phyloP scores from a whole-genome alignment of 2,888 invertebrate genomes.

The Scaptodrosophila latifasciaeformis region DNA sequence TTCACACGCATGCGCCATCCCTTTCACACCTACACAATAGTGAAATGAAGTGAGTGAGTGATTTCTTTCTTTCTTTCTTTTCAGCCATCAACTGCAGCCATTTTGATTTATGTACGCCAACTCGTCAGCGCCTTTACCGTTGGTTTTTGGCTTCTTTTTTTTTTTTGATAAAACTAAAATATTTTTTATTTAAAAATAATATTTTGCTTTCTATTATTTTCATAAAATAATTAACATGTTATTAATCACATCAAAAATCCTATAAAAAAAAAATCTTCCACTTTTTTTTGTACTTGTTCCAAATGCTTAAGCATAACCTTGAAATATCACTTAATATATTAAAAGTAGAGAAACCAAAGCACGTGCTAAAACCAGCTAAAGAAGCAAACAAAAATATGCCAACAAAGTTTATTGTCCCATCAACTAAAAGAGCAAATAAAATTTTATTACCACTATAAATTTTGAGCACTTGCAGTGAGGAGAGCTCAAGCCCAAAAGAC shows the following conservation, averaged over 20 bases:
- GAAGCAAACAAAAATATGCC: conserved; percentile 35
- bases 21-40: conserved; percentile 24
- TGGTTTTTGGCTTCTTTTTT: neutral
- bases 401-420: conserved; percentile 65
- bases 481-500: no score
- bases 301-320: conserved; percentile 45
- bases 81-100: conserved; percentile 72
- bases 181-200: neutral
- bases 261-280: neutral
- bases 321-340: conserved; percentile 30
- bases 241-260: neutral
- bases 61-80: conserved; percentile 48
- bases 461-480: conserved; percentile 58
- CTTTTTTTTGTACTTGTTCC: conserved; percentile 16
- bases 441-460: conserved; percentile 69
- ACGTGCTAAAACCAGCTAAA: conserved; percentile 45
- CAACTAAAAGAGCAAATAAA: conserved; percentile 69
- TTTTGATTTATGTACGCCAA: conserved; percentile 74
- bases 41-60: conserved; percentile 45
- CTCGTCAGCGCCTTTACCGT: conserved; percentile 26
- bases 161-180: neutral
- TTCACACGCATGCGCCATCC: conserved; percentile 59
- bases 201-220: no score
- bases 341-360: conserved; percentile 27
- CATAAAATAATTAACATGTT: neutral